These are phyloP conservation scores for Heliconius melpomene DNA, from an alignment of 1,140 invertebrate genomes.

Conservation along the genomic window DNA sequence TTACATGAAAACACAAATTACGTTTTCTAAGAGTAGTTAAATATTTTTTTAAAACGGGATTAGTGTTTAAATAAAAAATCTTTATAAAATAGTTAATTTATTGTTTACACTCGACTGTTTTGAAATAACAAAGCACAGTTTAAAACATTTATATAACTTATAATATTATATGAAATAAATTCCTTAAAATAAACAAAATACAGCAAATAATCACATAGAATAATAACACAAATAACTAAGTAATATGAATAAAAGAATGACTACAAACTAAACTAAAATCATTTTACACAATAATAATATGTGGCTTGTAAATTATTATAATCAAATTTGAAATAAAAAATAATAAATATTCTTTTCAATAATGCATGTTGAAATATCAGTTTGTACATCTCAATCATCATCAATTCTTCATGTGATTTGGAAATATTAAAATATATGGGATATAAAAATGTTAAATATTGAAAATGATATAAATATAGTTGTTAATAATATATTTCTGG, in stretches of 20 bases:
- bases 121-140: conserved; percentile 27
- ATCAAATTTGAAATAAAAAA: background rate
- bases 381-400: background rate
- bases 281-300: background rate
- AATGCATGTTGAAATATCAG: background rate
- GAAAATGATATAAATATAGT: too few species aligned
- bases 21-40: background rate
- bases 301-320: background rate
- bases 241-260: background rate
- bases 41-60: background rate
- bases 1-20: background rate
- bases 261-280: conserved; percentile 14
- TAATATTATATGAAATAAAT: conserved; percentile 20
- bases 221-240: conserved; percentile 25
- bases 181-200: conserved; percentile 20
- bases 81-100: conserved; percentile 74
- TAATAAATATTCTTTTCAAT: background rate
- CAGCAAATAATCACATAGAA: conserved; percentile 26
- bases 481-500: too few species aligned
- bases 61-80: conserved; percentile 42
- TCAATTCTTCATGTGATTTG: background rate
- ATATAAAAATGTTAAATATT: too few species aligned
- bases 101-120: conserved; percentile 61
- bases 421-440: background rate
- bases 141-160: conserved; percentile 19